Conservation (phyloP, 2,888 invertebrate genomes). For the Drosophila affinis region DNA sequence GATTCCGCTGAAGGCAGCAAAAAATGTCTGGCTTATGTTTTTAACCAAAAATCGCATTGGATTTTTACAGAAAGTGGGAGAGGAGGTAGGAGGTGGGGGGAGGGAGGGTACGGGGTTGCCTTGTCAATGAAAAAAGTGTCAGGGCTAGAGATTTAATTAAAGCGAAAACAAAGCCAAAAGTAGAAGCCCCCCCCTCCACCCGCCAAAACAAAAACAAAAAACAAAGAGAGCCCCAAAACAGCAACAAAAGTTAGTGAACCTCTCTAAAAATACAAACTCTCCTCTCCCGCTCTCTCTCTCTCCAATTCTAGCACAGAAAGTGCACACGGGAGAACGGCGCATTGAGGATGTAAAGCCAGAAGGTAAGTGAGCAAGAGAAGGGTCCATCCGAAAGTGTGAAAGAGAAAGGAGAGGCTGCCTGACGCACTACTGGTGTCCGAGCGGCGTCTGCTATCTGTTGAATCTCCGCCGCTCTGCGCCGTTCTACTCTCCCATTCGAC, state of each 20-base stretch:
- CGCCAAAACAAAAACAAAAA: neutral
- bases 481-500: neutral
- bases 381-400: neutral
- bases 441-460: neutral
- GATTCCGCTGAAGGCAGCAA: slow-evolving; percentile 38
- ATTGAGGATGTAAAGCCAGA: slow-evolving; percentile 1
- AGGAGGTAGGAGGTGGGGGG: neutral
- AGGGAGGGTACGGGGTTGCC: slow-evolving; percentile 53
- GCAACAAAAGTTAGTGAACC: slow-evolving; percentile 68
- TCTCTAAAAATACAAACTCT: slow-evolving; percentile 51
- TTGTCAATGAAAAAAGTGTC: slow-evolving; percentile 79
- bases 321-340: slow-evolving; percentile 12
- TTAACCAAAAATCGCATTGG: neutral
- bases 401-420: slow-evolving; percentile 46
- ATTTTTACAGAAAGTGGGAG: no score
- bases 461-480: neutral
- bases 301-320: slow-evolving; percentile 25
- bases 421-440: neutral
- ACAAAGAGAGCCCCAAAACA: slow-evolving; percentile 18
- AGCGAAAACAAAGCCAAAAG: slow-evolving; percentile 45
- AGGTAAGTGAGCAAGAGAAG: neutral
- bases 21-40: slow-evolving; percentile 16
- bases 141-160: slow-evolving; percentile 79
- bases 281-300: neutral
- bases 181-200: slow-evolving; percentile 17